These are phyloP conservation scores for Chironomus riparius DNA, from an alignment of 2,888 invertebrate species.

Conservation along the genomic window DNA sequence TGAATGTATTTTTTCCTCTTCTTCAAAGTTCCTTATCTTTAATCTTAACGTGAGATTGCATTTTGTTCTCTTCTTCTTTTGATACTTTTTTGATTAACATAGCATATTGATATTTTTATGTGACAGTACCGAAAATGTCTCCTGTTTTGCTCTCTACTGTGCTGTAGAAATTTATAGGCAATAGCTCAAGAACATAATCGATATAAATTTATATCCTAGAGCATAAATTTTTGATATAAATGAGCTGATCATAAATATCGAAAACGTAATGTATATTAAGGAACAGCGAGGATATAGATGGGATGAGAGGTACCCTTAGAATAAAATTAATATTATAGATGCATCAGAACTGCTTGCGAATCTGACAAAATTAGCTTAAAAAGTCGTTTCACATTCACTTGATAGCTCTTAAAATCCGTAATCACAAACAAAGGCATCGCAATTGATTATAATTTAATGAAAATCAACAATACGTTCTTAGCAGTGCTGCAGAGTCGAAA, in stretches of 20 bases:
- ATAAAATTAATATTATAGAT: neutral
- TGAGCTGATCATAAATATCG: conserved; percentile 1
- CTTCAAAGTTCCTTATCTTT: neutral
- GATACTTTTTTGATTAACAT: no score
- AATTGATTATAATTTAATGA: conserved; percentile 26
- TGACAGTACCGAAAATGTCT: neutral
- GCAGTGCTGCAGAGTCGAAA: neutral
- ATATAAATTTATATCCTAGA: neutral
- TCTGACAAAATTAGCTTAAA: neutral
- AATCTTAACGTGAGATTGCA: no score
- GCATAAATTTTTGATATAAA: conserved; percentile 8
- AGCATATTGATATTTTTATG: neutral
- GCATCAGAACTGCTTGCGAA: neutral
- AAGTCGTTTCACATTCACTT: conserved; percentile 1
- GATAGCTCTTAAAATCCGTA: neutral
- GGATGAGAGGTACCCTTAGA: no score
- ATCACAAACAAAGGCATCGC: neutral
- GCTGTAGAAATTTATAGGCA: neutral
- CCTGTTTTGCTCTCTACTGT: neutral
- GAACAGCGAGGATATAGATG: no score
- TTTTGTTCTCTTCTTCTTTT: no score
- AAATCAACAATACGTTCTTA: neutral
- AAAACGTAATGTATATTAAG: neutral
- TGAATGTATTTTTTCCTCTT: conserved; percentile 8
- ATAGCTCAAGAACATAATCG: neutral